A percentile compares a stretch with the other conserved stretches of the same genome.
These are phyloP conservation scores for Bombylius major DNA, from an alignment of 2,888 invertebrate species.

Conservation along the genomic window DNA sequence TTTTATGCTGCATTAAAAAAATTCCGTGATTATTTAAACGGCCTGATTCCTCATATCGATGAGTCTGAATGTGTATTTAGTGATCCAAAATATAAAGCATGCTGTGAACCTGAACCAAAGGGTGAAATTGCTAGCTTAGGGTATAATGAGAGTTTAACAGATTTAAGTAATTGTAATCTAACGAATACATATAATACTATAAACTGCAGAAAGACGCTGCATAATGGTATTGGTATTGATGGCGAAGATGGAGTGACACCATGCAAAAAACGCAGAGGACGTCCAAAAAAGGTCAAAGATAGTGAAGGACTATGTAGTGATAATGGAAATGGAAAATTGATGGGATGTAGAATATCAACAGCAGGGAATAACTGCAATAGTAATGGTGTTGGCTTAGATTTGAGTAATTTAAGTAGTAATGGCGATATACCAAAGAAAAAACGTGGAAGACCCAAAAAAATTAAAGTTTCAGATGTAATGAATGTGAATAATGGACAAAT, in stretches of 20 bases:
- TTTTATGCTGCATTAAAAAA: conserved; percentile 93
- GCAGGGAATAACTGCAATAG: conserved; percentile 29
- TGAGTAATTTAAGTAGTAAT: conserved; percentile 1
- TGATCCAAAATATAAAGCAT: conserved; percentile 53
- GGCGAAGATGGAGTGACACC: conserved; percentile 32
- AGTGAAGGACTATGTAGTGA: conserved; percentile 43
- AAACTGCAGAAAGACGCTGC: conserved; percentile 1
- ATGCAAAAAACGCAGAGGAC: conserved; percentile 76
- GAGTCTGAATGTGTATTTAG: conserved; percentile 80
- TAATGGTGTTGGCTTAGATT: conserved; percentile 3
- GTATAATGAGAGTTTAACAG: conserved; percentile 15
- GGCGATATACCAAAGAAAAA: conserved; percentile 71
- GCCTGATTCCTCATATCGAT: conserved; percentile 69
- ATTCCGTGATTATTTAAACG: conserved; percentile 87
- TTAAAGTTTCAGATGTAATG: conserved; percentile 40
- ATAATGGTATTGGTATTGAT: conserved; percentile 8
- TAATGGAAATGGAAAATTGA: conserved; percentile 29
- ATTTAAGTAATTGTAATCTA: conserved; percentile 12
- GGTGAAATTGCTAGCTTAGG: conserved; percentile 2
- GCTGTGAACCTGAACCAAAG: conserved; percentile 42
- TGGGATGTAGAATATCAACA: conserved; percentile 31
- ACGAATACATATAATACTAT: conserved; percentile 9
- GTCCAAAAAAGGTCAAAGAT: conserved; percentile 59
- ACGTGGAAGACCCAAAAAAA: conserved; percentile 77
- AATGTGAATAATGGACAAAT: background rate